Evolutionary conservation across 1,140 invertebrate species (phyloP), one percentile per base, ranked within the genome.

Genomic region (Temnothorax longispinosus): DNA sequence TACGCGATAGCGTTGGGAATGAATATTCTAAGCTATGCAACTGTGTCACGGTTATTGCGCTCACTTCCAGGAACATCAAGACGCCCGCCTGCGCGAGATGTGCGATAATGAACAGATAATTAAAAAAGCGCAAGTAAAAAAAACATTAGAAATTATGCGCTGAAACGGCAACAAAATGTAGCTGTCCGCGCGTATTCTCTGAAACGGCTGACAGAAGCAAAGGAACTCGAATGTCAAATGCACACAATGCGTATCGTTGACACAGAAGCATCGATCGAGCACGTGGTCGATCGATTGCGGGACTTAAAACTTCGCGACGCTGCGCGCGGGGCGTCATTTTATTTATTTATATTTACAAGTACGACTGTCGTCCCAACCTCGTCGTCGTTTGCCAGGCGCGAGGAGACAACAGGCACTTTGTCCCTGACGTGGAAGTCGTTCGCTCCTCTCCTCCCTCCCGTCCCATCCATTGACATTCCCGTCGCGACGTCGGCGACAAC

Each of bases 401-500:
- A 84, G 81, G 35, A 89, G 78, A 76, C 75, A 56, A 58, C 67
- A 35, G 67, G 76, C 77, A 80, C 87, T 86, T 81, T 76, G 62
- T 85, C 58, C 56, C 85, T 77, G 64, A 80, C 75, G 84, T 44
- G 72, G 62, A 77, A 80, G 62, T 69, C 60, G 76, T 64, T 67
- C 75, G 82, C 82, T 67, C 27, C 80, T 85, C 85, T 60, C 62
- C n/a, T 54, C 65, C 58, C 32, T 50, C 64, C 50, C 77, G 35
- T 15, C 64, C 64, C 58, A 62, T 35, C 64, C 50, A 89, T 92
- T 91, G 87, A 87, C 82, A 92, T 90, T 90, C 88, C 74, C 78
- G 87, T 90, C 90, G 82, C 87, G 85, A 65, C 54, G 65, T 84
- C 78, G 47, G 64, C 85, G 80, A 72, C 81, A 81, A 67, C 76